Base-by-base conservation (phyloP, 2,888 invertebrate genomes). In the Griposia aprilina region DNA sequence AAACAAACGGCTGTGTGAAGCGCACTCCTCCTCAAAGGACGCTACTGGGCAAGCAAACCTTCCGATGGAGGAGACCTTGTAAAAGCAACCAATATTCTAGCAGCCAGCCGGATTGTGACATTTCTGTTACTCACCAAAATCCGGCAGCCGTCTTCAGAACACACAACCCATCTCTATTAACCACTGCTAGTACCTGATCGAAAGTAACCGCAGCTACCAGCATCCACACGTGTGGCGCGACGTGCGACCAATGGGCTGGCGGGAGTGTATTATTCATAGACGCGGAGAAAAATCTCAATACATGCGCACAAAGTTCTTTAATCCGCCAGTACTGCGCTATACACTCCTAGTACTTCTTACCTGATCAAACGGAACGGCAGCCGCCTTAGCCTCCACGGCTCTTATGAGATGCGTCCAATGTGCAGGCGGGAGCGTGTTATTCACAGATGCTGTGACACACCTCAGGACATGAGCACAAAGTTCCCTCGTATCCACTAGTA, bases 311-410 rank as follows among this genome's bases (percentile, higher is more conserved):
- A 17, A 10, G 55, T 36, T 6, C 4, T 59, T 20, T 59, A 7
- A 7, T 30, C 59, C 8, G 45, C 13, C 15, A 70, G 7, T 8
- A 57, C n/a, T 3, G 0, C 13, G 8, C 26, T 20, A 48, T 50
- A 8, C 36, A 36, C n/a, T 73, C 50, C 57, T 75, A 48, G 76
- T 75, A 76, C 48, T 77, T 52, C 59, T 59, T 63, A 95, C 95
- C 93, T 94, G 91, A 79, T 95, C 94, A 50, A 93, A 91, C 0
- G 91, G 82, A 36, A 95, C 82, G 0, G 55, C 55, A 0, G 41
- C 70, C 0, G 92, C 92, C 4, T 84, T 84, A 7, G 77, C 59
- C 0, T 88, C 83, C 0, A 90, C 91, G 0, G 93, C 93, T 17
- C 77, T 79, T 4, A 90, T 82, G 20, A 94, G 59, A 73, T 93